Evolutionary conservation across 2,888 invertebrate species (phyloP), one percentile per base, ranked within the genome.

Genomic region (Andrena dorsata): DNA sequence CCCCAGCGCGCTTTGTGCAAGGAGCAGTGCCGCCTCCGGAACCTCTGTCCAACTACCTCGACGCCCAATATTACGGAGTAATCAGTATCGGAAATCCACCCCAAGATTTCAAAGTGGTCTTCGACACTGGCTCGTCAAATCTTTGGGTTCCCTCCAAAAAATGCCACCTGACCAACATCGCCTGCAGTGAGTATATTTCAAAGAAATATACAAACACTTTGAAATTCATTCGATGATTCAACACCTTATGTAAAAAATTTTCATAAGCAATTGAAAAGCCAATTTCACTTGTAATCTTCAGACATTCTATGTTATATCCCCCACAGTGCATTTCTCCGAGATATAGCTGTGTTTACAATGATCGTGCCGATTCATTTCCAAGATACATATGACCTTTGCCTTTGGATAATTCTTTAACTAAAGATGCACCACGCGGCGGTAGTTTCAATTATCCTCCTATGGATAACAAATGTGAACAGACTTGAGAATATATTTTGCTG

Each of bases 91-190:
- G 99, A 77, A 96, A 96, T 61, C 99, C 99, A 26, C 97, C 98
- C 72, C 99, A 99, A 95, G 95, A 94, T 16, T 99, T 99, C 94
- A 97, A 96, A 91, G 99, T 99, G 83, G 97, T 99, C 79, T 99
- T 99, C 94, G 99, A 99, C 94, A 99, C 99, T 0, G 99, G 99
- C 83, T 99, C 99, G 3, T 98, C 99, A 58, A 99, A 99, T 94
- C 95, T 99, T 75, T 99, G 99, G 99, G 97, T 99, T 78, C 99
- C 99, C 4, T 99, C 99, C 13, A 98, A 99, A 94, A 97, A 99
- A 94, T 99, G 99, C 94, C 97, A 98, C 93, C 95, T 96, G 93
- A 97, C 98, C 74, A 99, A 99, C 94, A 97, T 99, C 90, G 99
- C 99, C 13, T 99, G 99, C 94, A 94, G 98, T 97, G 94, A 96